phyloP scores from a whole-genome alignment of 2,888 invertebrate genomes.

The Meta bourneti region DNA sequence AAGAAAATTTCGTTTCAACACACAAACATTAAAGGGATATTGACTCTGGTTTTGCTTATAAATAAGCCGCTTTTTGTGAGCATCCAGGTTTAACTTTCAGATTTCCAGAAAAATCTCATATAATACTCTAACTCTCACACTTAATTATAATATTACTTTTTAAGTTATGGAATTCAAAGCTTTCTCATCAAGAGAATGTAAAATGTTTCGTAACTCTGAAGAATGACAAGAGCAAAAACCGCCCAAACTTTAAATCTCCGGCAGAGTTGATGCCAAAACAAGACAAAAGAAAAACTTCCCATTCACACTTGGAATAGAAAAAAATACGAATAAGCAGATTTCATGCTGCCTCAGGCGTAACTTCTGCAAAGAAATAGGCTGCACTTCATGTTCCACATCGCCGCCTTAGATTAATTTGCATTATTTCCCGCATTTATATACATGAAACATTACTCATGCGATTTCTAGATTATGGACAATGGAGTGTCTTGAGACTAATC shows the following conservation, averaged over 20 bases:
- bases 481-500: conserved; percentile 39
- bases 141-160: background rate
- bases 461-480: conserved; percentile 40
- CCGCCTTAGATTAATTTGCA: conserved; percentile 46
- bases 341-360: conserved; percentile 32
- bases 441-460: conserved; percentile 6
- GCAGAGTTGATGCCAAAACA: background rate
- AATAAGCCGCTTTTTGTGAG: too few relatives aligned
- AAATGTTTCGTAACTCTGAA: background rate
- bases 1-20: too few relatives aligned
- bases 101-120: background rate
- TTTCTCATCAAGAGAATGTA: background rate
- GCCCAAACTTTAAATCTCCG: background rate
- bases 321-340: conserved; percentile 16
- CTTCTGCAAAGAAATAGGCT: background rate
- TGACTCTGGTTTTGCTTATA: too few relatives aligned
- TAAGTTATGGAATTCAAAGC: background rate
- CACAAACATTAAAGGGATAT: too few relatives aligned
- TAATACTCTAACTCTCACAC: background rate
- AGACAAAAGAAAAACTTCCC: conserved; percentile 20
- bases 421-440: conserved; percentile 30
- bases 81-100: background rate
- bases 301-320: conserved; percentile 17
- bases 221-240: background rate
- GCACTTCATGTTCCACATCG: conserved; percentile 31